phyloP scores from a whole-genome alignment of 2,888 invertebrate genomes.

The Neelides folsomi region DNA sequence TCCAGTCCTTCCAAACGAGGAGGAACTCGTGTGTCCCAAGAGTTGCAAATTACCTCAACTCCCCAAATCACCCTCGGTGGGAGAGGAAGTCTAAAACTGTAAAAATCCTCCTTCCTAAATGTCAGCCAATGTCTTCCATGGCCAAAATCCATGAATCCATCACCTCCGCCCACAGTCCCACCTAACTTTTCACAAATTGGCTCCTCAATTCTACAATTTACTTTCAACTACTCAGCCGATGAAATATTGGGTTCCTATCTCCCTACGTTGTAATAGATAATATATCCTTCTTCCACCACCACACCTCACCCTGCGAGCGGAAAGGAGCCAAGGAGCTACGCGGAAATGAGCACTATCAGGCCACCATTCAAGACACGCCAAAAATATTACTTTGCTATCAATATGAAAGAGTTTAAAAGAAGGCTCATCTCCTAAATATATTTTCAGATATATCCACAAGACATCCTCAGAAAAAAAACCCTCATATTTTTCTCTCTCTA shows the following conservation, averaged over 20 bases:
- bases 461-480: neutral
- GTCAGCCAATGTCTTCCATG: neutral
- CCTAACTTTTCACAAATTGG: conserved; percentile 7
- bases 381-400: conserved; percentile 7
- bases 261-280: neutral
- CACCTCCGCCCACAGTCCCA: conserved; percentile 5
- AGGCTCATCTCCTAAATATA: neutral
- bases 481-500: neutral
- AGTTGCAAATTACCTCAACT: neutral
- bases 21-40: conserved; percentile 1
- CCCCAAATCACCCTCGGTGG: conserved; percentile 1
- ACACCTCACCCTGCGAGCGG: neutral
- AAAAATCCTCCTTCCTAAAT: neutral
- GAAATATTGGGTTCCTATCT: conserved; percentile 2
- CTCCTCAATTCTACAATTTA: conserved; percentile 8
- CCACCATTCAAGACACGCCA: conserved; percentile 7
- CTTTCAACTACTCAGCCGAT: conserved; percentile 8
- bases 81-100: conserved; percentile 1
- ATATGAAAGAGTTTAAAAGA: conserved; percentile 3
- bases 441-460: conserved; percentile 10
- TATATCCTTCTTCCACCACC: neutral
- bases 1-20: conserved; percentile 3
- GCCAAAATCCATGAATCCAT: conserved; percentile 7
- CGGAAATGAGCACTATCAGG: conserved; percentile 9
- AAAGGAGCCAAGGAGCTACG: conserved; percentile 5